These are phyloP conservation scores for Pediacus dermestoides DNA, from an alignment of 2,888 invertebrate genomes.

Conservation along the genomic window DNA sequence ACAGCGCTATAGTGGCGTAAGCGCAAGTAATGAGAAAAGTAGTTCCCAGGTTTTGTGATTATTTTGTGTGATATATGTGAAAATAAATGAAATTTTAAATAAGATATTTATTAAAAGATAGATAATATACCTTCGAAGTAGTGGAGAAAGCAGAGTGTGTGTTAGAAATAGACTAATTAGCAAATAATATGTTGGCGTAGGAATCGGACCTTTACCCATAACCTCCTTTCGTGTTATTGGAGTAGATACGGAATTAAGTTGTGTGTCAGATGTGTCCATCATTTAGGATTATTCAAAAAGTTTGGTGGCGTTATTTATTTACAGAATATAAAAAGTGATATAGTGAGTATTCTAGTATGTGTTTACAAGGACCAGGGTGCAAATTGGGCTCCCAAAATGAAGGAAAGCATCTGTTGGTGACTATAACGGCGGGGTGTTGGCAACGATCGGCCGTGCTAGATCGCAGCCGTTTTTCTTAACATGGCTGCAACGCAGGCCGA, in stretches of 20 bases:
- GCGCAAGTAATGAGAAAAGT: conserved; percentile 44
- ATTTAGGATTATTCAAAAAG: conserved; percentile 50
- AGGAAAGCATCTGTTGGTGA: conserved; percentile 49
- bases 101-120: conserved; percentile 8
- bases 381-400: conserved; percentile 47
- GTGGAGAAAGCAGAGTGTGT: neutral
- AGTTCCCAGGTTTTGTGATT: conserved; percentile 35
- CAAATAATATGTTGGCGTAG: conserved; percentile 54
- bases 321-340: conserved; percentile 43
- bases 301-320: conserved; percentile 49
- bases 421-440: conserved; percentile 60
- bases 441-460: conserved; percentile 53
- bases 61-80: conserved; percentile 13
- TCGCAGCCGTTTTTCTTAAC: conserved; percentile 56
- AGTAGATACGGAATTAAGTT: conserved; percentile 72
- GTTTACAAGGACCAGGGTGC: conserved; percentile 49
- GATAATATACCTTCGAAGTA: conserved; percentile 8
- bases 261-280: conserved; percentile 65
- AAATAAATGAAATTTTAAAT: neutral
- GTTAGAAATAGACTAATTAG: conserved; percentile 32
- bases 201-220: conserved; percentile 71
- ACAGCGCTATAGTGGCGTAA: conserved; percentile 44
- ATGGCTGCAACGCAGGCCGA: conserved; percentile 85
- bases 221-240: conserved; percentile 74
- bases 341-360: conserved; percentile 50